Conservation (phyloP, 2,888 invertebrate species). For the Diarsia dahlii region DNA sequence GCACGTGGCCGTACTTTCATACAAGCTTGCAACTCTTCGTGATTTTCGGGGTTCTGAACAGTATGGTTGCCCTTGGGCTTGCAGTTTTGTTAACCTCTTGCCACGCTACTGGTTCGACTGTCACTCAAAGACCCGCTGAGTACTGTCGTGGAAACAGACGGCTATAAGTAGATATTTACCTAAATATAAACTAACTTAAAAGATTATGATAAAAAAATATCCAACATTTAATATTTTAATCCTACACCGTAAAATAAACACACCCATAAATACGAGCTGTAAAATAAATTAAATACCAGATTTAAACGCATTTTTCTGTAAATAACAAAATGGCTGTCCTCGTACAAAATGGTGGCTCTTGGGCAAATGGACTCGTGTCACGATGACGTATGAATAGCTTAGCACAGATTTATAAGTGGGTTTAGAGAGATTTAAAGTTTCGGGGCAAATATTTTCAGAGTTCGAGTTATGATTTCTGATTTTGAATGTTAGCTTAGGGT, state of each 20-base stretch:
- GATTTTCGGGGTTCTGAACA: too few relatives aligned
- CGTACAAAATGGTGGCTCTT: constrained; percentile 66
- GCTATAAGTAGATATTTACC: not conserved
- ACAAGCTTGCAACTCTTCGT: too few relatives aligned
- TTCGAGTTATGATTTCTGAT: constrained; percentile 38
- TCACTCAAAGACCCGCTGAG: not conserved
- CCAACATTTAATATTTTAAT: not conserved
- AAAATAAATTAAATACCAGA: constrained; percentile 8
- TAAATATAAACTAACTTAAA: not conserved
- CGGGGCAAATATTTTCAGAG: constrained; percentile 42
- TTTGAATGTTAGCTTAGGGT: not conserved
- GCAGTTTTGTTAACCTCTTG: too few relatives aligned
- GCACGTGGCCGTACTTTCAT: too few relatives aligned
- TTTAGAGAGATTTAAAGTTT: constrained; percentile 59
- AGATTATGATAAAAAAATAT: not conserved
- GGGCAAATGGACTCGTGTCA: constrained; percentile 66
- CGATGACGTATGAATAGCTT: constrained; percentile 69
- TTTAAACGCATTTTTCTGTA: constrained; percentile 38
- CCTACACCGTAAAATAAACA: constrained; percentile 1
- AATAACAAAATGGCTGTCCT: constrained; percentile 41
- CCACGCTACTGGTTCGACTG: not conserved
- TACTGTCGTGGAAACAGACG: not conserved
- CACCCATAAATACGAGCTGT: not conserved
- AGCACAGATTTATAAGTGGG: constrained; percentile 66
- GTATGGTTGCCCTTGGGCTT: too few relatives aligned